Conservation (phyloP, 1,140 invertebrate species). For the Heliconius hermathena region DNA sequence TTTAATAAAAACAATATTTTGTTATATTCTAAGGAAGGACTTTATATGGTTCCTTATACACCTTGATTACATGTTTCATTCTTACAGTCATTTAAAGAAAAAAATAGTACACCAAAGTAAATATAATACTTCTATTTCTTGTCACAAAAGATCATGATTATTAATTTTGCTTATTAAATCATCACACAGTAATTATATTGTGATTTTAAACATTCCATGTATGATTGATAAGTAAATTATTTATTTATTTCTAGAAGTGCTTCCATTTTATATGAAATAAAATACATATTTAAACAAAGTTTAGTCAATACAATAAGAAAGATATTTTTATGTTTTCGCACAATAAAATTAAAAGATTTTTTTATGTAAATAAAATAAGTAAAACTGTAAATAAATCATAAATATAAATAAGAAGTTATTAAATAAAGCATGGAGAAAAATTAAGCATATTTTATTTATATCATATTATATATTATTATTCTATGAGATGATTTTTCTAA, state of each 20-base stretch:
- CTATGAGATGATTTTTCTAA: neutral
- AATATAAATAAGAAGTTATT: neutral
- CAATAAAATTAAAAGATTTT: neutral
- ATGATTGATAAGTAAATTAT: neutral
- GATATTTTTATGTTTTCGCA: neutral
- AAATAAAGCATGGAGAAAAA: slow-evolving; percentile 3
- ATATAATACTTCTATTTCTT: neutral
- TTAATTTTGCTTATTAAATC: neutral
- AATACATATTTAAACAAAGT: slow-evolving; percentile 16
- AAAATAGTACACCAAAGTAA: neutral
- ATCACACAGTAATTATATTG: slow-evolving; percentile 18
- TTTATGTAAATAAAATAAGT: slow-evolving; percentile 10
- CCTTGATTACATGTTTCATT: neutral
- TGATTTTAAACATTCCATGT: slow-evolving; percentile 37
- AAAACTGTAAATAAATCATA: slow-evolving; percentile 2
- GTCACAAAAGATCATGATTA: neutral
- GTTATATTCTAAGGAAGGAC: neutral
- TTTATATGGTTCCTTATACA: neutral
- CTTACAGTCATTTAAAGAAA: neutral
- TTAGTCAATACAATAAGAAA: neutral
- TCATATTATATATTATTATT: neutral
- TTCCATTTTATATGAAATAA: slow-evolving; percentile 12
- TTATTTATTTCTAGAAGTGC: neutral
- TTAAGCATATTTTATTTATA: neutral
- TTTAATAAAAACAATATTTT: slow-evolving; percentile 6